Conservation (phyloP, 2,888 invertebrate genomes). For the Brenthis ino region DNA sequence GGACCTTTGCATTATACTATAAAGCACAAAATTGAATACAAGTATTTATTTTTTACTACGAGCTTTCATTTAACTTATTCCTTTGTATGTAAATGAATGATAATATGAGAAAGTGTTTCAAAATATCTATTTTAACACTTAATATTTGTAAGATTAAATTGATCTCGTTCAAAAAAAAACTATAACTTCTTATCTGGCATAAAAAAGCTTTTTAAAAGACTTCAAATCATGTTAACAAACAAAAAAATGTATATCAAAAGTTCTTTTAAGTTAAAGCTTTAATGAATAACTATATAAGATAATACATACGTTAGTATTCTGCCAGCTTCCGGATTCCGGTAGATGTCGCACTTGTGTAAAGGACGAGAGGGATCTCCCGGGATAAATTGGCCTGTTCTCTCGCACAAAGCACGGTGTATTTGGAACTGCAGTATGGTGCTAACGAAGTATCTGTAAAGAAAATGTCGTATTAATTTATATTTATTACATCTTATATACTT, state of each 20-base stretch:
- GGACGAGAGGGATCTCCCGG: constrained; percentile 87
- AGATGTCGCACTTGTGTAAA: constrained; percentile 95
- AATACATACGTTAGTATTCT: constrained; percentile 89
- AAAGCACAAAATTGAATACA: background rate
- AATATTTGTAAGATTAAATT: too few species aligned
- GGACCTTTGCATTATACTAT: background rate
- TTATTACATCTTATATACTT: background rate
- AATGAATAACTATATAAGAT: background rate
- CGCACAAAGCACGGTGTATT: constrained; percentile 92
- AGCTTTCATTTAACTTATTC: too few species aligned
- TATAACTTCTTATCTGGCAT: too few species aligned
- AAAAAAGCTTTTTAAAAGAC: background rate
- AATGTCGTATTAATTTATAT: background rate
- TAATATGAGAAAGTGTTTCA: too few species aligned
- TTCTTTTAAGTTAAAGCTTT: background rate
- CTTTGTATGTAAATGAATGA: too few species aligned
- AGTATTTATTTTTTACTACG: background rate
- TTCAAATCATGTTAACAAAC: background rate
- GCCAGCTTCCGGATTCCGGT: constrained; percentile 93
- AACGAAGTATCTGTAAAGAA: constrained; percentile 91
- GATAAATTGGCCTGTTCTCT: constrained; percentile 90
- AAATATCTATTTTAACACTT: too few species aligned
- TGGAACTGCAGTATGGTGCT: constrained; percentile 96
- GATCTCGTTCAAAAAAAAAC: too few species aligned
- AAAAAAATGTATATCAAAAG: background rate